These are phyloP conservation scores for Thecophora atra DNA, from an alignment of 2,888 invertebrate genomes.

Conservation along the genomic window DNA sequence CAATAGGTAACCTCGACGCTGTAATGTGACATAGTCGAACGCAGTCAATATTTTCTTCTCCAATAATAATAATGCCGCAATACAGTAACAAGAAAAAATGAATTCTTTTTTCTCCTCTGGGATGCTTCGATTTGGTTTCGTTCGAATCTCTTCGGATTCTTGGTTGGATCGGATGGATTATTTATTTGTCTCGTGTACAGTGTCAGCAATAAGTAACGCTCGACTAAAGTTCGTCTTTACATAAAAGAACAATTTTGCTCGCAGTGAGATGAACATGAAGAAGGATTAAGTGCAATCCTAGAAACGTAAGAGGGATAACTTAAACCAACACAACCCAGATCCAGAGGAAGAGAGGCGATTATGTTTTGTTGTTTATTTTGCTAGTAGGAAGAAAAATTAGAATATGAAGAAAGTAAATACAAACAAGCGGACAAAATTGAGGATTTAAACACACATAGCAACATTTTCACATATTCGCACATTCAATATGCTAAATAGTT, in stretches of 20 bases:
- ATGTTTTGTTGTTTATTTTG: background rate
- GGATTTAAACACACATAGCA: background rate
- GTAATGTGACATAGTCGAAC: too few species aligned
- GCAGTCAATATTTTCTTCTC: too few species aligned
- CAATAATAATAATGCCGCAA: too few species aligned
- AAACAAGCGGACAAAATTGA: background rate
- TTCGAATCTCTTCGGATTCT: too few species aligned
- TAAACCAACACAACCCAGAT: background rate
- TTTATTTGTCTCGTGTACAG: slow-evolving; percentile 6
- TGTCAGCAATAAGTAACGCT: slow-evolving; percentile 2
- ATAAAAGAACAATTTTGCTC: slow-evolving; percentile 30
- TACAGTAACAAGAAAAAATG: background rate
- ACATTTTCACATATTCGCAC: background rate
- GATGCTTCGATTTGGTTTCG: too few species aligned
- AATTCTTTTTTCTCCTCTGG: background rate
- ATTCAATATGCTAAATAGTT: slow-evolving; percentile 20
- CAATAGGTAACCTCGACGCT: too few species aligned
- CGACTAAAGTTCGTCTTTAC: slow-evolving; percentile 13
- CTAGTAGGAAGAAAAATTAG: background rate
- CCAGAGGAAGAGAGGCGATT: background rate
- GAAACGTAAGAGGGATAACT: slow-evolving; percentile 9
- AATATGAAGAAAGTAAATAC: background rate
- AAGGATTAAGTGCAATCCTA: slow-evolving; percentile 29
- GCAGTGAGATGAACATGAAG: slow-evolving; percentile 22
- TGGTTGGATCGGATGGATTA: slow-evolving; percentile 1